phyloP scores from a whole-genome alignment of 2,888 invertebrate species.

The Mesorhabditis belari region DNA sequence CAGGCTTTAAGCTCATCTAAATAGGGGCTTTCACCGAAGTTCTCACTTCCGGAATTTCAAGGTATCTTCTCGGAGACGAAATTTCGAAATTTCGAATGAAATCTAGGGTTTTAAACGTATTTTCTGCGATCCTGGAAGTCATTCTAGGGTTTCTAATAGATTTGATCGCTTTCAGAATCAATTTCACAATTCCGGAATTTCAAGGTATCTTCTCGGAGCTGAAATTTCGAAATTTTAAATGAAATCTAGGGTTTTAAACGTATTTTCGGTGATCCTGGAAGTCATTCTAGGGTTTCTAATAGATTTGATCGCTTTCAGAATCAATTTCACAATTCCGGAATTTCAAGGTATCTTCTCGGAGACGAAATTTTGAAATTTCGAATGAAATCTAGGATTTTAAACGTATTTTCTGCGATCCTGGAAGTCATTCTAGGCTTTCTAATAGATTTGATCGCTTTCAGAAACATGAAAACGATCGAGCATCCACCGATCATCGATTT shows the following conservation, averaged over 20 bases:
- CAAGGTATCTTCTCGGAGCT: constrained; percentile 59
- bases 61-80: no score
- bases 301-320: neutral
- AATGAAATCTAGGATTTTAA: no score
- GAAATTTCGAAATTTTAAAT: constrained; percentile 44
- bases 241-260: constrained; percentile 47
- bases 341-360: no score
- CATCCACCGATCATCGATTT: constrained; percentile 58
- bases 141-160: no score
- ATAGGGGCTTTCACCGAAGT: no score
- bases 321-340: neutral
- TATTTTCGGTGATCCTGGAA: neutral
- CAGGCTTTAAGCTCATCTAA: neutral
- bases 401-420: no score
- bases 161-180: constrained; percentile 15
- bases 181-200: constrained; percentile 51
- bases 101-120: no score
- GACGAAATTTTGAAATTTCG: no score
- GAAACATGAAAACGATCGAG: constrained; percentile 47
- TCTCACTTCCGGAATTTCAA: no score
- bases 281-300: no score
- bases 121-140: neutral
- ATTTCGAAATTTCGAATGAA: no score
- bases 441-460: neutral
- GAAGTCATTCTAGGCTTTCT: no score